phyloP scores from a whole-genome alignment of 2,797 vertebrate genomes.

The Loriculus beryllinus region DNA sequence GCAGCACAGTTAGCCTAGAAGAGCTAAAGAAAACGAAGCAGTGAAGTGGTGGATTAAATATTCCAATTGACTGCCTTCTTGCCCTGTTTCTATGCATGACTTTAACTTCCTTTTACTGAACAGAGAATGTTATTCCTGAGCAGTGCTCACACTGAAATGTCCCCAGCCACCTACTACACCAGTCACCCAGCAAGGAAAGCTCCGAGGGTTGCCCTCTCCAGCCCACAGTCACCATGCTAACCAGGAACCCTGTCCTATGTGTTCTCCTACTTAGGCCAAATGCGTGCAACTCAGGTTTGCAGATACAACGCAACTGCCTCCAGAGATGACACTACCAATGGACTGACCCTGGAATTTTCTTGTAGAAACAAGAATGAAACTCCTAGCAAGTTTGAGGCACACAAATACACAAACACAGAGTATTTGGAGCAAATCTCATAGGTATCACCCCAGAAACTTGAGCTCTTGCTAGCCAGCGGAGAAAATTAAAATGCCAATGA shows the following conservation, averaged over 20 bases:
- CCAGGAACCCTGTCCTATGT: not conserved
- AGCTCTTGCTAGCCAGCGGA: not conserved
- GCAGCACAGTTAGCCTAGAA: not conserved
- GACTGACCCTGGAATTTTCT: not conserved
- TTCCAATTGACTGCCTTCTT: not conserved
- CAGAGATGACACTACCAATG: not conserved
- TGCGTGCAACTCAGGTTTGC: not conserved
- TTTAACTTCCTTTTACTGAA: not conserved
- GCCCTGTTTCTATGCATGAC: not conserved
- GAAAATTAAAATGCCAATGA: not conserved
- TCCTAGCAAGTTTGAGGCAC: not conserved
- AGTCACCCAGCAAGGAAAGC: not conserved
- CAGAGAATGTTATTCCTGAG: not conserved
- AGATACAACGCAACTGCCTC: not conserved
- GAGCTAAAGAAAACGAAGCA: not conserved
- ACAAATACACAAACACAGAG: fast-evolving
- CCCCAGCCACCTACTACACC: not conserved
- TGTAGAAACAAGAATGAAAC: not conserved
- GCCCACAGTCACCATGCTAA: fast-evolving
- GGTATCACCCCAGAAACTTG: not conserved
- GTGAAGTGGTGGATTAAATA: not conserved
- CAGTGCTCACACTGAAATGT: not conserved
- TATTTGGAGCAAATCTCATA: not conserved
- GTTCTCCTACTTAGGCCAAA: not conserved
- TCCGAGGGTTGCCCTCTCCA: not conserved